phyloP scores from a whole-genome alignment of 2,113 vertebrate genomes.

The Haliaeetus leucogaster region DNA sequence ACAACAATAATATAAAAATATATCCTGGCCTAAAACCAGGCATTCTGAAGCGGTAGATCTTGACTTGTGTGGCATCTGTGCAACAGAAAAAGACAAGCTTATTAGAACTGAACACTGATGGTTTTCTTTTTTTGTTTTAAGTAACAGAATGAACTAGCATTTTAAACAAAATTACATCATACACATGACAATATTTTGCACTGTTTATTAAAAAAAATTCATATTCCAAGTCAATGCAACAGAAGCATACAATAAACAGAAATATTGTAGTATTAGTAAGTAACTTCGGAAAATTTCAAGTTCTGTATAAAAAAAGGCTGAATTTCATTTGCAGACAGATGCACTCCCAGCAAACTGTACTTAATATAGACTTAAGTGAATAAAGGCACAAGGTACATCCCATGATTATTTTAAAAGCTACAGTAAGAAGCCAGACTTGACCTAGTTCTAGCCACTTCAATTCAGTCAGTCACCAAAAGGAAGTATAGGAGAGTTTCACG shows the following conservation, averaged over 20 bases:
- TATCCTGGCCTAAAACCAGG: constrained; percentile 48
- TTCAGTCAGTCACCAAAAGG: neutral
- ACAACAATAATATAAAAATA: neutral
- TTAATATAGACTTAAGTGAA: neutral
- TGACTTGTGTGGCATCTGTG: constrained; percentile 52
- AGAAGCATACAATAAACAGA: constrained; percentile 21
- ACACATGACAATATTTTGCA: constrained; percentile 5
- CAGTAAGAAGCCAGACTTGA: neutral
- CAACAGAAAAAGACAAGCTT: constrained; percentile 42
- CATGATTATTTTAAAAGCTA: neutral
- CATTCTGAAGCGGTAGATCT: constrained; percentile 48
- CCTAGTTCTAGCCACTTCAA: neutral
- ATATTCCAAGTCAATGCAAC: constrained; percentile 36
- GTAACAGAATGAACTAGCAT: neutral
- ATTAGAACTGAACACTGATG: constrained; percentile 26
- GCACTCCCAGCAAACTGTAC: neutral
- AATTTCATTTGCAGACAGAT: neutral
- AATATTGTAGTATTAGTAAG: neutral
- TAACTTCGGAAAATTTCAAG: neutral
- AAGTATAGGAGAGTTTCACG: neutral
- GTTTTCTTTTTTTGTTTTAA: neutral
- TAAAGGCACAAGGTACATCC: constrained; percentile 9
- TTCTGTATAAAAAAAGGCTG: neutral
- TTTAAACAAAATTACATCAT: constrained; percentile 54
- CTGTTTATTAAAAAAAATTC: constrained; percentile 42